phyloP scores from a whole-genome alignment of 2,113 vertebrate species.

The Oryzias woworae region DNA sequence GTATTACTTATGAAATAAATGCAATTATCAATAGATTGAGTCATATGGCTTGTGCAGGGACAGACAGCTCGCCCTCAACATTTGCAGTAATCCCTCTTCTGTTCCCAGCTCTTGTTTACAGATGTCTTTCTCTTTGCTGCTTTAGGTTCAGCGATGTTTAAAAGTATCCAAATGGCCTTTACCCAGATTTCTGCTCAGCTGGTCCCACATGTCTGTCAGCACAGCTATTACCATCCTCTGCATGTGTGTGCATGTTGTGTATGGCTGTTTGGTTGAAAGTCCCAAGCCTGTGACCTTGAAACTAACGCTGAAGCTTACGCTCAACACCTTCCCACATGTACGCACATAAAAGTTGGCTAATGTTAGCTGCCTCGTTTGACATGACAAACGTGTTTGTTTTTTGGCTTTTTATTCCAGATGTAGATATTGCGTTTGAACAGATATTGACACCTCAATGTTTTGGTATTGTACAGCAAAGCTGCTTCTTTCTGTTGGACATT shows the following conservation, averaged over 20 bases:
- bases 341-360: constrained; percentile 42
- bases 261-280: background rate
- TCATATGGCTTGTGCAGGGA: background rate
- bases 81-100: constrained; percentile 55
- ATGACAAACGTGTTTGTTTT: constrained; percentile 10
- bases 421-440: too few relatives aligned
- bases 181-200: constrained; percentile 81
- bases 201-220: constrained; percentile 93
- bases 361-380: constrained; percentile 23
- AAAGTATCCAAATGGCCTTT: constrained; percentile 65
- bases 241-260: constrained; percentile 20
- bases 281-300: constrained; percentile 85
- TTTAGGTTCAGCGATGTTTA: constrained; percentile 57
- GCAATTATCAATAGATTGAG: too few relatives aligned
- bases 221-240: constrained; percentile 89
- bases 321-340: constrained; percentile 61
- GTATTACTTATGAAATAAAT: too few relatives aligned
- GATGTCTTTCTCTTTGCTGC: constrained; percentile 62
- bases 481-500: too few relatives aligned
- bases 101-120: constrained; percentile 64
- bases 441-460: too few relatives aligned
- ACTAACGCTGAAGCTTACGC: constrained; percentile 81
- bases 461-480: too few relatives aligned
- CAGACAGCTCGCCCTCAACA: constrained; percentile 23
- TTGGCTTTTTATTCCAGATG: too few relatives aligned